Conservation (phyloP, 2,888 invertebrate genomes). For the Vanessa cardui region DNA sequence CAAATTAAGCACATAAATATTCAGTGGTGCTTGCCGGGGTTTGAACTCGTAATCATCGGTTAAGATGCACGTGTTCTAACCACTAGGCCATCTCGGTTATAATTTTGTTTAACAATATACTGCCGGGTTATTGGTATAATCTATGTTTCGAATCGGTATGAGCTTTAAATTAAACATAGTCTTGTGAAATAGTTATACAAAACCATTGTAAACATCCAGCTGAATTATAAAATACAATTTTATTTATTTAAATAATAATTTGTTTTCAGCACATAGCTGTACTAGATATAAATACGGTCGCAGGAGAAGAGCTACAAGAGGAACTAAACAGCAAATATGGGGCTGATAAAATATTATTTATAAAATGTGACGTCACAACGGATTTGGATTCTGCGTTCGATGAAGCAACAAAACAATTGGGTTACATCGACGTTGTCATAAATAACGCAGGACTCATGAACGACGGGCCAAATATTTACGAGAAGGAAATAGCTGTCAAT, state of each 20-base stretch:
- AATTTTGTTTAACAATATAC: no score
- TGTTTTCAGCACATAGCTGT: conserved; percentile 58
- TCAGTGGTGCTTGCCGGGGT: no score
- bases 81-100: no score
- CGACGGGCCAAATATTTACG: conserved; percentile 56
- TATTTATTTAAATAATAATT: background rate
- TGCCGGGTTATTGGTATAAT: no score
- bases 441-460: conserved; percentile 71
- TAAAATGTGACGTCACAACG: conserved; percentile 55
- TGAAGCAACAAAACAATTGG: conserved; percentile 50
- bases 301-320: conserved; percentile 48
- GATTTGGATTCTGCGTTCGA: conserved; percentile 43
- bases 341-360: conserved; percentile 49
- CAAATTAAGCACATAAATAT: no score
- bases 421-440: conserved; percentile 64
- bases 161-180: no score
- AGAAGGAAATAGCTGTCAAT: conserved; percentile 66
- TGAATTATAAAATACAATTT: no score
- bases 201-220: no score
- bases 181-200: no score
- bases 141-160: no score
- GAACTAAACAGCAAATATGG: conserved; percentile 54
- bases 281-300: conserved; percentile 49
- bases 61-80: no score
- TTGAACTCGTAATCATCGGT: no score